A percentile compares a stretch with the other conserved stretches of the same genome.
phyloP scores from a whole-genome alignment of 2,113 vertebrate genomes.

The Esox niger region DNA sequence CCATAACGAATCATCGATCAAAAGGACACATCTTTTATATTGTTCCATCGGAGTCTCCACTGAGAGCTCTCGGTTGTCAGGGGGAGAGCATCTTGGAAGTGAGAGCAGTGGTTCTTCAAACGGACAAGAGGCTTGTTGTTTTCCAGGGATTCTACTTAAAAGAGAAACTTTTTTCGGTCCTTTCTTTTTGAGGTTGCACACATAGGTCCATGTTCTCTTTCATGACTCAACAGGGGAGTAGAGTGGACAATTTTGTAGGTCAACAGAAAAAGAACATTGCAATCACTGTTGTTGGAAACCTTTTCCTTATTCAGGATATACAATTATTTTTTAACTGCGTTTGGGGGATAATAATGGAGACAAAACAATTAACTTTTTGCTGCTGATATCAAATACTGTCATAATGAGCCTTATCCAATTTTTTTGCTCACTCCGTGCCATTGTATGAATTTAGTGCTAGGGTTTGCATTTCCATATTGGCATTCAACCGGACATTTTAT shows the following conservation, averaged over 20 bases:
- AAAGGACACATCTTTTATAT: no score
- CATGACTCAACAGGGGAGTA: not conserved
- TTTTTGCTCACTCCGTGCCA: not conserved
- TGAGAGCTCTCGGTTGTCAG: no score
- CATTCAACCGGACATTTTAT: not conserved
- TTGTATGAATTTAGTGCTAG: constrained; percentile 16
- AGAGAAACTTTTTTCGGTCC: not conserved
- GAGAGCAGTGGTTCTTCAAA: not conserved
- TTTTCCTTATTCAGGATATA: no score
- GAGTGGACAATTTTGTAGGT: not conserved
- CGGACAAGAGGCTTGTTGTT: not conserved
- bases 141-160: not conserved
- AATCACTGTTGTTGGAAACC: no score
- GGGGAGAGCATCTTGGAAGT: not conserved
- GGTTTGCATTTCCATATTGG: not conserved
- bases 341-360: not conserved
- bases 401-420: no score
- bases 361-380: not conserved
- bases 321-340: no score
- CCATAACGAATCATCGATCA: no score
- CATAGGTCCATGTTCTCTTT: not conserved
- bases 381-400: not conserved
- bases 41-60: no score
- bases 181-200: not conserved
- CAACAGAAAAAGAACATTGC: not conserved